Conservation (phyloP, 2,797 vertebrate genomes). For the Neostethus bicornis region DNA sequence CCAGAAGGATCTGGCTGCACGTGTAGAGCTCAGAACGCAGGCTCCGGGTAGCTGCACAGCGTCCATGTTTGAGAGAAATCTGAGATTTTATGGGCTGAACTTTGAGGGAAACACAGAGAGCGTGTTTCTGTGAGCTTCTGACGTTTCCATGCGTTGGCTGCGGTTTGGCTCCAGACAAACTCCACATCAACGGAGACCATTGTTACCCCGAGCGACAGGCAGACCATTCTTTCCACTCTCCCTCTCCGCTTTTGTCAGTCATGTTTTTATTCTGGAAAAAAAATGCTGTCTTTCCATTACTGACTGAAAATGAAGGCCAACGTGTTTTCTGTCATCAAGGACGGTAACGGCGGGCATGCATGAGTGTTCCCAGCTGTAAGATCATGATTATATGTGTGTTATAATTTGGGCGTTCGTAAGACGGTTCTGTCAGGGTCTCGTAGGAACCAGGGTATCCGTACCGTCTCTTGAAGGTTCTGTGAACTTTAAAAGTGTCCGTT, state of each 20-base stretch:
- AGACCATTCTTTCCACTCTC: constrained; percentile 62
- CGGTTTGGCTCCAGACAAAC: constrained; percentile 57
- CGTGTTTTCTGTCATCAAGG: constrained; percentile 5
- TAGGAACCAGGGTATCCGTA: too few species aligned
- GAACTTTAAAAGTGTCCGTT: too few species aligned
- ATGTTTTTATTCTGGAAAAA: constrained; percentile 16
- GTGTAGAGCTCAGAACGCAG: too few species aligned
- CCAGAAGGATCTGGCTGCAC: too few species aligned
- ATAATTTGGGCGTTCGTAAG: too few species aligned
- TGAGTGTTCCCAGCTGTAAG: too few species aligned
- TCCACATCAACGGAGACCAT: constrained; percentile 69
- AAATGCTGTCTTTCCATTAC: constrained; percentile 22
- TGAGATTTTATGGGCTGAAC: constrained; percentile 5
- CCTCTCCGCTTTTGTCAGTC: constrained; percentile 42
- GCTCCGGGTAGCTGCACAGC: background rate
- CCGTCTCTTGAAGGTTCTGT: too few species aligned
- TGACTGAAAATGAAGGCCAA: constrained; percentile 9
- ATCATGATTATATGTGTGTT: too few species aligned
- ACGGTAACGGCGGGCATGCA: background rate
- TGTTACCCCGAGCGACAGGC: constrained; percentile 56
- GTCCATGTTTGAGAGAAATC: constrained; percentile 12
- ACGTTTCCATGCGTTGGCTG: constrained; percentile 58
- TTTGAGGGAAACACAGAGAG: constrained; percentile 18
- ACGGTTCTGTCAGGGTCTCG: too few species aligned
- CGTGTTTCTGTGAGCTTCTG: constrained; percentile 26